phyloP scores from a whole-genome alignment of 2,113 vertebrate species.

The Egretta garzetta region DNA sequence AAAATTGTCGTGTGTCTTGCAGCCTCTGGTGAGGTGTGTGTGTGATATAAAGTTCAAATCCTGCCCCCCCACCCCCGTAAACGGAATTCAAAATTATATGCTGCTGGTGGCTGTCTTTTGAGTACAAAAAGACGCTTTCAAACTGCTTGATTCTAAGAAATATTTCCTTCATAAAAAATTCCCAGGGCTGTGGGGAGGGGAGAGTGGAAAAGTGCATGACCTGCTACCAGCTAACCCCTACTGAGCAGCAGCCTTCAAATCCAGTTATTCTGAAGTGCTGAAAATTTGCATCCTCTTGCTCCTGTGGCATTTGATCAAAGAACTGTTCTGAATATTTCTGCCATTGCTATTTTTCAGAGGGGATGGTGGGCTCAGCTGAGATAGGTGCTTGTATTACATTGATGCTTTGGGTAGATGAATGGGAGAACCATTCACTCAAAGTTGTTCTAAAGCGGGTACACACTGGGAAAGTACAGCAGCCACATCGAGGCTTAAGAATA shows the following conservation, averaged over 20 bases:
- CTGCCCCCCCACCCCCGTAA: background rate
- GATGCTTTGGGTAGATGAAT: slow-evolving; percentile 10
- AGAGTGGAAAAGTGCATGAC: background rate
- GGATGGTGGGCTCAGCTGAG: background rate
- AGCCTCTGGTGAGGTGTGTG: background rate
- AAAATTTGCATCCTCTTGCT: background rate
- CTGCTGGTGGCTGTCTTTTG: background rate
- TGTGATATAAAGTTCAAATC: background rate
- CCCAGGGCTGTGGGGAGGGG: background rate
- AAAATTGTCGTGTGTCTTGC: background rate
- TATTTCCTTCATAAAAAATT: background rate
- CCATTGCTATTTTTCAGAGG: background rate
- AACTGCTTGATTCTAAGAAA: background rate
- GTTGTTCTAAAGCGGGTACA: background rate
- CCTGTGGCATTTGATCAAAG: background rate
- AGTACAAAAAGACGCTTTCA: slow-evolving; percentile 4
- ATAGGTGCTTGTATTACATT: background rate
- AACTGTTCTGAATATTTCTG: background rate
- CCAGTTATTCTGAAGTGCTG: background rate
- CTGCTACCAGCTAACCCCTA: background rate
- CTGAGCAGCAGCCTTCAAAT: background rate
- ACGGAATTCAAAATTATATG: slow-evolving; percentile 22
- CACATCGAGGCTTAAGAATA: background rate
- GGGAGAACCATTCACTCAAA: slow-evolving; percentile 1
- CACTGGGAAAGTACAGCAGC: slow-evolving; percentile 10